Conservation (phyloP, 2,888 invertebrate genomes). For the Priocnemis perturbator region DNA sequence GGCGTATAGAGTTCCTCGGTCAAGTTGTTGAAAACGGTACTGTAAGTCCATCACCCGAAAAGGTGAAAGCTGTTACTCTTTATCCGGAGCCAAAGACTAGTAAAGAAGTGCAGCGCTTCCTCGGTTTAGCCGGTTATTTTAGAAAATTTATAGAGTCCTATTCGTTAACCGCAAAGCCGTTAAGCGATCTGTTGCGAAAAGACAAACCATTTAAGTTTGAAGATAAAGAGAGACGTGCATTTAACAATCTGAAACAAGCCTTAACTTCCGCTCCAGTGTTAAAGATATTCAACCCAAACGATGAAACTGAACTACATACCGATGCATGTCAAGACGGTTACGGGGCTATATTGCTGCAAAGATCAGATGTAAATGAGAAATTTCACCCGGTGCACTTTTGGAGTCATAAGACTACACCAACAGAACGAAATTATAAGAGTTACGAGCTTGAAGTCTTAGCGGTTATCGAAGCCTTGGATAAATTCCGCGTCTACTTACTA, state of each 20-base stretch:
- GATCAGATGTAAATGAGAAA: constrained; percentile 27
- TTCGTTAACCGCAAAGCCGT: constrained; percentile 1
- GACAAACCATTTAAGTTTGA: constrained; percentile 21
- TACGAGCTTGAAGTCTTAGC: no score
- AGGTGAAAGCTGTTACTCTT: background rate
- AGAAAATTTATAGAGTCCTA: background rate
- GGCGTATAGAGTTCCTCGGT: background rate
- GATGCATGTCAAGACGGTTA: constrained; percentile 24
- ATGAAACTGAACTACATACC: constrained; percentile 36
- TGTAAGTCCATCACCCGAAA: background rate
- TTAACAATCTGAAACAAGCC: constrained; percentile 30
- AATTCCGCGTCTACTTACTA: constrained; percentile 57
- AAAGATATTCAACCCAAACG: constrained; percentile 37
- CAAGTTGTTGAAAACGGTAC: background rate
- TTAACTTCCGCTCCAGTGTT: constrained; percentile 34
- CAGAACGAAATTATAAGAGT: constrained; percentile 55
- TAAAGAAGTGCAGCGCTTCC: background rate
- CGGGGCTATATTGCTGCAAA: constrained; percentile 48
- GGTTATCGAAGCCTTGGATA: constrained; percentile 52
- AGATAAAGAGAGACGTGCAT: constrained; percentile 25
- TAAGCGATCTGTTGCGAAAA: background rate
- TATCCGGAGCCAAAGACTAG: constrained; percentile 5
- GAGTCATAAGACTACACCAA: constrained; percentile 47
- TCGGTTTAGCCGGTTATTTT: no score
- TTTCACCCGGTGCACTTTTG: constrained; percentile 49